A percentile compares a stretch with the other conserved stretches of the same genome.
These are phyloP conservation scores for Propithecus coquereli DNA, from an alignment of 2,113 vertebrate species.

Conservation along the genomic window DNA sequence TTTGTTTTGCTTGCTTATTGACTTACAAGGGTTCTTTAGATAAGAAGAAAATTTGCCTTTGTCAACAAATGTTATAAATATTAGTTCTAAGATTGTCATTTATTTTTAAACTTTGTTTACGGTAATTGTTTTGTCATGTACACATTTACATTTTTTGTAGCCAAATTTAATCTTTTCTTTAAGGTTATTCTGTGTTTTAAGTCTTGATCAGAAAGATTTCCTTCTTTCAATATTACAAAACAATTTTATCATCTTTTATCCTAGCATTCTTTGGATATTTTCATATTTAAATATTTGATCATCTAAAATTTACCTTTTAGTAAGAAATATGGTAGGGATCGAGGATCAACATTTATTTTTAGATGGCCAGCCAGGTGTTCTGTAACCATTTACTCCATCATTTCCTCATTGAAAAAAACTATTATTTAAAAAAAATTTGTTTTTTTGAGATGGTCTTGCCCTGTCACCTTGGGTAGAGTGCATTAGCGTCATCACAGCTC, in stretches of 20 bases:
- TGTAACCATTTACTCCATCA: neutral
- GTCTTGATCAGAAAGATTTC: neutral
- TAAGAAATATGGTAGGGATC: neutral
- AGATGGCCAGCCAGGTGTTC: neutral
- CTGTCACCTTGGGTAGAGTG: too few relatives aligned
- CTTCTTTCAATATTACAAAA: neutral
- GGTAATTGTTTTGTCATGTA: neutral
- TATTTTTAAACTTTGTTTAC: conserved; percentile 6
- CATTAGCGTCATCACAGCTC: too few relatives aligned
- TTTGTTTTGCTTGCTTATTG: conserved; percentile 12
- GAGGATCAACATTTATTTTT: neutral
- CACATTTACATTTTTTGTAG: neutral
- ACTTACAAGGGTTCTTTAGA: neutral
- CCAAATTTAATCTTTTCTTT: neutral
- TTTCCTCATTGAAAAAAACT: conserved; percentile 11
- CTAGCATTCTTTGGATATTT: neutral
- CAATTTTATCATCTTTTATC: neutral
- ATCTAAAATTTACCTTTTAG: neutral
- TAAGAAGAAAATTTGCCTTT: conserved; percentile 33
- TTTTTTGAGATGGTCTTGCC: too few relatives aligned
- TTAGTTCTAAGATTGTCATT: neutral
- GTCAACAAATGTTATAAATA: neutral
- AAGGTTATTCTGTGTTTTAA: neutral
- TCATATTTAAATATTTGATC: neutral
- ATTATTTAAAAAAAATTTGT: neutral